Conservation (phyloP, 1,140 invertebrate species). For the Drosophila nigrodunni region DNA sequence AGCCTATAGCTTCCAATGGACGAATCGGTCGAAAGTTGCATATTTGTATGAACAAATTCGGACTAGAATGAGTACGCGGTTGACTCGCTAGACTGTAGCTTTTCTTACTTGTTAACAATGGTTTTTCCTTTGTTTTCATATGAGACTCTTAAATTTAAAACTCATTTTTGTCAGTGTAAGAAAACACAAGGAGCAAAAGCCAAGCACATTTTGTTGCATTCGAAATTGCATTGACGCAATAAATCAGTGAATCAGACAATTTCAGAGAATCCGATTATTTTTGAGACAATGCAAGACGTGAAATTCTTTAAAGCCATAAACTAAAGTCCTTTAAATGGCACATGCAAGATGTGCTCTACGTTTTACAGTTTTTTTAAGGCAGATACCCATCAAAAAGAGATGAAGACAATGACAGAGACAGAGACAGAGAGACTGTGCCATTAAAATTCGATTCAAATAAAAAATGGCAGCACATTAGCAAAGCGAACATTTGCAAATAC, state of each 20-base stretch:
- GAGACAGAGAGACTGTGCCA: conserved; percentile 47
- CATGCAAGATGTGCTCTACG: conserved; percentile 48
- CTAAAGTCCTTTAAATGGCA: conserved; percentile 10
- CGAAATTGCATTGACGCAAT: conserved; percentile 31
- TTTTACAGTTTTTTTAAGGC: conserved; percentile 58
- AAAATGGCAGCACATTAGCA: conserved; percentile 31
- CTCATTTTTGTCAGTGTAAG: too few species aligned
- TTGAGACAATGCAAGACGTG: neutral
- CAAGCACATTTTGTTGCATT: conserved; percentile 24
- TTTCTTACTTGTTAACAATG: too few species aligned
- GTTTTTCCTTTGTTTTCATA: too few species aligned
- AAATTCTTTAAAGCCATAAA: conserved; percentile 31
- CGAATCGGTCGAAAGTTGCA: too few species aligned
- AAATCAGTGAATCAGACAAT: conserved; percentile 55
- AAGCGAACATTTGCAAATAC: conserved; percentile 3
- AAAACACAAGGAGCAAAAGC: neutral
- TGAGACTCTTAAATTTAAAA: too few species aligned
- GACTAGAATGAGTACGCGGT: too few species aligned
- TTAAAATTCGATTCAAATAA: conserved; percentile 70
- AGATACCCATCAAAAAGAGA: conserved; percentile 31
- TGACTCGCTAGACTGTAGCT: too few species aligned
- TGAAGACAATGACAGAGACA: too few species aligned
- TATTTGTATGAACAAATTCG: too few species aligned
- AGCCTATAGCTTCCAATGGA: too few species aligned
- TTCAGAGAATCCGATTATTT: conserved; percentile 33